These are phyloP conservation scores for Chaetophractus vellerosus DNA, from an alignment of 2,797 vertebrate species.

Conservation along the genomic window DNA sequence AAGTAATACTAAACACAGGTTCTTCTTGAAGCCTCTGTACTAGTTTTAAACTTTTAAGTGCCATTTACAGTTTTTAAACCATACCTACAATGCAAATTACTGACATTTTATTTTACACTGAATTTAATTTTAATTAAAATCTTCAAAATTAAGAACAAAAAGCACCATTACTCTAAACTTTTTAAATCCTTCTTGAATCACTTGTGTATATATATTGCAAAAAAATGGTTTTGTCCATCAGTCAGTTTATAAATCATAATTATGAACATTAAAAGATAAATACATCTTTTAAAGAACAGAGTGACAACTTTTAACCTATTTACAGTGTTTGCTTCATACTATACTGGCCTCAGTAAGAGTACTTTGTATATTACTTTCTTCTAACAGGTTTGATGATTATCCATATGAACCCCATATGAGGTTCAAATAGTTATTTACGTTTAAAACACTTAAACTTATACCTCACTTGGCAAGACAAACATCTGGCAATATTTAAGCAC, in stretches of 20 bases:
- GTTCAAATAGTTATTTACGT: conserved; percentile 10
- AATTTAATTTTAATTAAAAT: conserved; percentile 61
- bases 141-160: conserved; percentile 50
- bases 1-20: neutral
- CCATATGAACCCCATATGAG: neutral
- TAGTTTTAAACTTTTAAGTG: conserved; percentile 53
- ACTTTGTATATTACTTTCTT: neutral
- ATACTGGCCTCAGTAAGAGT: neutral
- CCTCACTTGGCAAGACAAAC: neutral
- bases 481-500: neutral
- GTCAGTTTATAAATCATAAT: conserved; percentile 46
- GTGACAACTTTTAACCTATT: neutral
- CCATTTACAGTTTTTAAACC: conserved; percentile 37
- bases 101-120: conserved; percentile 25
- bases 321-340: neutral
- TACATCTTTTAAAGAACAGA: conserved; percentile 18
- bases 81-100: conserved; percentile 3
- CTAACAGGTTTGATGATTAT: conserved; percentile 24
- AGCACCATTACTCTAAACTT: neutral
- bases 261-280: conserved; percentile 46
- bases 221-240: neutral
- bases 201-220: neutral
- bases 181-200: conserved; percentile 55
- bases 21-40: neutral
- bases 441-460: neutral